Conservation (phyloP, 2,113 vertebrate genomes). For the Sialia sialis region DNA sequence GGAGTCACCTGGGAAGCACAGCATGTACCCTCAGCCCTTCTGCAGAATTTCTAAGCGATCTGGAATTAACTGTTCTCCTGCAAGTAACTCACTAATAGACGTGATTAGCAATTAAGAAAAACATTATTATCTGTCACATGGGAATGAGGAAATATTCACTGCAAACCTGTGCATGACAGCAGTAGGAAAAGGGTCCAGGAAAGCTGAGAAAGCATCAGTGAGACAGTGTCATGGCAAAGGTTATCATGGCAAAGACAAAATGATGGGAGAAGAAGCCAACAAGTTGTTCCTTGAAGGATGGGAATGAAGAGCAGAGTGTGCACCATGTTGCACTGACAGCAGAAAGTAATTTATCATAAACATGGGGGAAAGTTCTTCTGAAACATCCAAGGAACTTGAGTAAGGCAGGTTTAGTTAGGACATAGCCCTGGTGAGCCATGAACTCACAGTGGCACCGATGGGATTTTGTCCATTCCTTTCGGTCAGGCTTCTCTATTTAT, state of each 20-base stretch:
- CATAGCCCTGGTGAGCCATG: accelerated
- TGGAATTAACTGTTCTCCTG: constrained; percentile 38
- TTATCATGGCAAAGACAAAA: not conserved
- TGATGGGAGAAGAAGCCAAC: not conserved
- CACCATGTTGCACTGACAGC: not conserved
- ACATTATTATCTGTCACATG: constrained; percentile 50
- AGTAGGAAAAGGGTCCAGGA: not conserved
- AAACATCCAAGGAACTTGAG: not conserved
- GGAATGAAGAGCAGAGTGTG: not conserved
- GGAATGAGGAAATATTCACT: constrained; percentile 26
- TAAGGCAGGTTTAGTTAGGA: not conserved
- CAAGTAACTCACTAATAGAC: constrained; percentile 48
- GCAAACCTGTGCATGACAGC: not conserved
- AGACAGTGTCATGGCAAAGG: not conserved
- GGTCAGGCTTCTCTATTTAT: constrained; percentile 25
- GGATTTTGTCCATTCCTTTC: not conserved
- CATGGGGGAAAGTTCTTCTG: not conserved
- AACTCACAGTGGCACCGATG: not conserved
- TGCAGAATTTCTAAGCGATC: not conserved
- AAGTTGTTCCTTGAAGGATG: constrained; percentile 14
- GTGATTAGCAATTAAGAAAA: constrained; percentile 64
- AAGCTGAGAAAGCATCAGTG: not conserved
- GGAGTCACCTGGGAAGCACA: not conserved
- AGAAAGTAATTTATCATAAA: not conserved
- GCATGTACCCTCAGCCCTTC: not conserved